A percentile compares a stretch with the other conserved stretches of the same genome.
phyloP scores from a whole-genome alignment of 1,140 invertebrate genomes.

The Episyrphus balteatus region DNA sequence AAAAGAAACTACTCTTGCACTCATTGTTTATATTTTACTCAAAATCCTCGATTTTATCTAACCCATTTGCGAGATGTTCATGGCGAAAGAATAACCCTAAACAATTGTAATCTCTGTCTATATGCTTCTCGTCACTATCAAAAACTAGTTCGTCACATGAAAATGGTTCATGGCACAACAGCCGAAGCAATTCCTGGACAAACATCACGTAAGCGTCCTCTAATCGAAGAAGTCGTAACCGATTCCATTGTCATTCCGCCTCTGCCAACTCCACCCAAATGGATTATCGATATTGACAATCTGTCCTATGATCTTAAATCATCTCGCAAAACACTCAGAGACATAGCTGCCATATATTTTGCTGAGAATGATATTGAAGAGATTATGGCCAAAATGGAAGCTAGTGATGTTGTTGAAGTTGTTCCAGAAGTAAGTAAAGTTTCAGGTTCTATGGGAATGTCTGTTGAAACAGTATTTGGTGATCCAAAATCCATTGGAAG shows the following conservation, averaged over 20 bases:
- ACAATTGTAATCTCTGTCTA: slow-evolving; percentile 68
- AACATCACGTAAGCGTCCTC: slow-evolving; percentile 41
- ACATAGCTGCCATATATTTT: slow-evolving; percentile 32
- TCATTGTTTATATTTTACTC: slow-evolving; percentile 65
- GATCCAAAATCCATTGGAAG: slow-evolving; percentile 54
- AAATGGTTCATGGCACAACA: slow-evolving; percentile 56
- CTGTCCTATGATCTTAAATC: slow-evolving; percentile 23
- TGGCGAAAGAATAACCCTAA: slow-evolving; percentile 63
- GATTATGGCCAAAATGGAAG: slow-evolving; percentile 18
- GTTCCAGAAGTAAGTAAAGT: slow-evolving; percentile 35
- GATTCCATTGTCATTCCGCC: slow-evolving; percentile 42
- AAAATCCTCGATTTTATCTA: slow-evolving; percentile 67
- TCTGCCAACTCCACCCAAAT: slow-evolving; percentile 53
- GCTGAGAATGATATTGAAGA: slow-evolving; percentile 32
- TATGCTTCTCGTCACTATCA: slow-evolving; percentile 78
- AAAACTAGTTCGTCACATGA: slow-evolving; percentile 70
- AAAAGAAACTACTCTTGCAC: slow-evolving; percentile 65
- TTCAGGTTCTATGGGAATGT: slow-evolving; percentile 43
- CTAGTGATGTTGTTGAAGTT: slow-evolving; percentile 30
- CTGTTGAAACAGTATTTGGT: slow-evolving; percentile 66
- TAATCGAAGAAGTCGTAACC: slow-evolving; percentile 34
- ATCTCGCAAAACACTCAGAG: slow-evolving; percentile 24
- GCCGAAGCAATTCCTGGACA: slow-evolving; percentile 35
- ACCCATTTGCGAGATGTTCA: slow-evolving; percentile 70
- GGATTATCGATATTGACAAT: slow-evolving; percentile 17